A percentile compares a stretch with the other conserved stretches of the same genome.
Conservation (phyloP, 2,797 vertebrate genomes). For the Champsocephalus esox region DNA sequence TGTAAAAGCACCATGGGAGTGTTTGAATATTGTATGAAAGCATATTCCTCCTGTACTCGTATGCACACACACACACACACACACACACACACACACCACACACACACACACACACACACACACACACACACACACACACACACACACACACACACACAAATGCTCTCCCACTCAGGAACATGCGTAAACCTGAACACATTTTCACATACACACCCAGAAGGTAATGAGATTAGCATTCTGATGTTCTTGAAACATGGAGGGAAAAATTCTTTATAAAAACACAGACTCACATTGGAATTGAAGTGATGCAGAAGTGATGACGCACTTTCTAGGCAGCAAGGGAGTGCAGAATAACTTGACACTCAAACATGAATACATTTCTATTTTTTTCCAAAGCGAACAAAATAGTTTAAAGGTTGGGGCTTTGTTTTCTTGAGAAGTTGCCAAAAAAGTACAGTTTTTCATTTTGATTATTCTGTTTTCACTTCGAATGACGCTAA, state of each 20-base stretch:
- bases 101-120: constrained; percentile 10
- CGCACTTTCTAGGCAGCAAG: constrained; percentile 42
- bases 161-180: constrained; percentile 5
- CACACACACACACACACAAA: constrained; percentile 14
- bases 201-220: constrained; percentile 19
- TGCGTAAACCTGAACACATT: not conserved
- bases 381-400: constrained; percentile 9
- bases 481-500: not conserved
- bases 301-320: constrained; percentile 54
- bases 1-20: constrained; percentile 55
- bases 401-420: constrained; percentile 8
- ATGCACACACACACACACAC: not conserved
- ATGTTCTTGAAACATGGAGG: constrained; percentile 56
- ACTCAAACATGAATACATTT: constrained; percentile 43
- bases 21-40: constrained; percentile 62
- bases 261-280: not conserved
- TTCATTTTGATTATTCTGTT: not conserved
- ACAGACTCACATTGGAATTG: constrained; percentile 23
- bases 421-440: constrained; percentile 10
- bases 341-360: constrained; percentile 18
- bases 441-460: no score
- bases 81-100: constrained; percentile 15
- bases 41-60: not conserved
- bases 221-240: constrained; percentile 62
- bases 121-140: constrained; percentile 10